Base-by-base conservation (phyloP, 2,113 vertebrate species). In the Bubo scandiacus region DNA sequence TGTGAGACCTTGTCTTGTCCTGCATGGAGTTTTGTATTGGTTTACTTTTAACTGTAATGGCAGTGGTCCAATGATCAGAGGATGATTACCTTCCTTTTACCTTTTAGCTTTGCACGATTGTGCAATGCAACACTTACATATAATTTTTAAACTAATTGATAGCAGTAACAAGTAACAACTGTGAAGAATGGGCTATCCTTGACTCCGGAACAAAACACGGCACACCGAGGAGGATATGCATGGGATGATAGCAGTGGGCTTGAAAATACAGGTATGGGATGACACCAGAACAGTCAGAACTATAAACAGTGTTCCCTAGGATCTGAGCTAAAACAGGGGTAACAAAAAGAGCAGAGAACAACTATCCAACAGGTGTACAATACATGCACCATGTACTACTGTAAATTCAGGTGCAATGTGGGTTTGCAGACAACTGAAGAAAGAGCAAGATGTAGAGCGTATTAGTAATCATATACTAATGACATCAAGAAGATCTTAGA, bases 321-420 rank as follows among this genome's bases (percentile, higher is more conserved):
- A 59, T 10, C 13, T 23, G 26, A 13, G 22, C 29, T 91, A 73
- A 66, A 63, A 2, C 1, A n/a, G 1, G 9, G 3, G 9, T 26
- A 68, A 38, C 6, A 82, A 71, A 58, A 61, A 79, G 8, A 79
- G 25, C 9, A n/a, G 8, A 74, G 30, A 29, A 21, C 8, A 80
- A 10, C 13, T 25, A 27, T 59, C n/a, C 14, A 47, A 12, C 1
- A 22, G 34, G 8, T 40, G 9, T 52, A 62, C 78, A 77, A 81
- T 5, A 34, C 3, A 11, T 30, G 4, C 8, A 62, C 1, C 1
- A 15, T 45, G 36, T 15, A 27, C 9, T 15, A 27, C 9, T 68
- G 10, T 32, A 78, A 92, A 78, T 62, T 54, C 16, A 74, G n/a
- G n/a, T 45, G 16, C 1, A 84, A 7, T 15, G 5, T 27, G 55